Conservation (phyloP, 2,113 vertebrate genomes). For the Todiramphus saurophagus region DNA sequence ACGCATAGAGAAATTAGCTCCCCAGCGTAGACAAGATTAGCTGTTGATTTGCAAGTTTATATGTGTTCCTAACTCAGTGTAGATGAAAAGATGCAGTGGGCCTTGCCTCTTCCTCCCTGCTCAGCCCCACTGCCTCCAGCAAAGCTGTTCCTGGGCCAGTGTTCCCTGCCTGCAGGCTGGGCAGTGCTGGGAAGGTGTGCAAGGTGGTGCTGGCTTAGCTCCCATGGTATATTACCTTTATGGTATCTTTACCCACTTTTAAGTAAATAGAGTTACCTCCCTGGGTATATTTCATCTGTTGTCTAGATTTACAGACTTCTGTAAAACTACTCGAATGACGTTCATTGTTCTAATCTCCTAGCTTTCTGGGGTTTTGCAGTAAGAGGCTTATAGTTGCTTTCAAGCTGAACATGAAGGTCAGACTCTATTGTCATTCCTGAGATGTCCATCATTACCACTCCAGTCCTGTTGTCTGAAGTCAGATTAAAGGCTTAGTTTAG, state of each 20-base stretch:
- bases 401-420: neutral
- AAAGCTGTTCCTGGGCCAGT: neutral
- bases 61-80: neutral
- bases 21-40: neutral
- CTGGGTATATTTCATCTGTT: neutral
- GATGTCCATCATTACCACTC: neutral
- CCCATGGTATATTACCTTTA: neutral
- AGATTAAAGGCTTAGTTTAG: slow-evolving; percentile 2
- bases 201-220: neutral
- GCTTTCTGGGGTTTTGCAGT: neutral
- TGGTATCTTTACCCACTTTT: neutral
- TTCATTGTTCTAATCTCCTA: neutral
- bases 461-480: neutral
- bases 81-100: neutral
- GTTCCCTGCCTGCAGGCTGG: neutral
- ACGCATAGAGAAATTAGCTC: neutral
- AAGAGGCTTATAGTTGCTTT: neutral
- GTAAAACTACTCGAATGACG: neutral
- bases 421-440: neutral
- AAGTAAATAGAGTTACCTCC: neutral
- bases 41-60: neutral
- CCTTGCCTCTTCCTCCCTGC: neutral
- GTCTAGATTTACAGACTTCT: neutral
- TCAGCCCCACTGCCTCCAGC: neutral
- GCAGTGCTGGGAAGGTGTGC: neutral